These are phyloP conservation scores for Pyrrhosoma nymphula DNA, from an alignment of 2,888 invertebrate genomes.

Conservation along the genomic window DNA sequence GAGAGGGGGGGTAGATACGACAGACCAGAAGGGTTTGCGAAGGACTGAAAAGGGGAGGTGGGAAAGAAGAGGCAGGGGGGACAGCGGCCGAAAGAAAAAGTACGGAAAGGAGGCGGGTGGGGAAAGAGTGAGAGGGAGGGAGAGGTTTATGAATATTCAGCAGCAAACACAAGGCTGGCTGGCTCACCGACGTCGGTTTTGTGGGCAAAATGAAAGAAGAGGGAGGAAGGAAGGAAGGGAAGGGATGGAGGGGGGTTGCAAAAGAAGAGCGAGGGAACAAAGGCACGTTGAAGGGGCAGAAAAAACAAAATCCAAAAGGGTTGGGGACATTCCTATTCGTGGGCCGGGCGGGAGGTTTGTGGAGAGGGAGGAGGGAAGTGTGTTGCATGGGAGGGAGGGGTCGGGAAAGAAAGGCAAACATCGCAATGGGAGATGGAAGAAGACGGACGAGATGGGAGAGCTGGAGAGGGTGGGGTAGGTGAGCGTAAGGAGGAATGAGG, in stretches of 20 bases:
- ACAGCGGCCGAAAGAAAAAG: conserved; percentile 44
- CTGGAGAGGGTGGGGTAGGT: neutral
- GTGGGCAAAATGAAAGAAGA: conserved; percentile 58
- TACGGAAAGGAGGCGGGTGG: conserved; percentile 59
- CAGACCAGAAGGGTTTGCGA: conserved; percentile 18
- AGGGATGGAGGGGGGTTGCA: neutral
- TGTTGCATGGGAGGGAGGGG: neutral
- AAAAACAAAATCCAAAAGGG: conserved; percentile 50
- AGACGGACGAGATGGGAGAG: neutral
- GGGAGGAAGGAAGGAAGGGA: neutral
- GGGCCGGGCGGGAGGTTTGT: neutral
- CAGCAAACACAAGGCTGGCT: conserved; percentile 62
- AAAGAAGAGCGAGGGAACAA: neutral
- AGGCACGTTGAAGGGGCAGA: neutral
- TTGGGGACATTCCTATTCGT: conserved; percentile 62
- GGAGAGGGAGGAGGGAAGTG: neutral
- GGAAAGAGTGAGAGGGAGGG: neutral
- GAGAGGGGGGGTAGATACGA: neutral
- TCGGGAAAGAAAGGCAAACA: conserved; percentile 12
- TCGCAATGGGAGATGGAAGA: conserved; percentile 5
- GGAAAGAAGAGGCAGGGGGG: neutral
- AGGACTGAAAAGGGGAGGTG: conserved; percentile 1
- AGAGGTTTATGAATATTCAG: conserved; percentile 65
- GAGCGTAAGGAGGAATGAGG: neutral
- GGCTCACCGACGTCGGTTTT: conserved; percentile 64